A percentile compares a stretch with the other conserved stretches of the same genome.
Conservation (phyloP, 2,113 vertebrate genomes). For the Heptranchias perlo region DNA sequence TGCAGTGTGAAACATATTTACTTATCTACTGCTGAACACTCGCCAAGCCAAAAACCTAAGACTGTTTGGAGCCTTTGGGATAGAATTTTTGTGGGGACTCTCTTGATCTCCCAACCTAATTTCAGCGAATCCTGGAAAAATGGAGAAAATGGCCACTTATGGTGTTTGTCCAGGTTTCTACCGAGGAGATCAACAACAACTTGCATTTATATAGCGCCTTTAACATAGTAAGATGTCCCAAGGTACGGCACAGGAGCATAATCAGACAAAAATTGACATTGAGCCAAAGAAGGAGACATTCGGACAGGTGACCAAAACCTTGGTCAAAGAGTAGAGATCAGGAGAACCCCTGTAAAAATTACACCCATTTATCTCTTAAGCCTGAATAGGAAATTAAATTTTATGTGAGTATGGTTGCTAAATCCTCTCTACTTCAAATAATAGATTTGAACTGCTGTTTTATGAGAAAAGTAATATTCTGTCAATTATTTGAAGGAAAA, state of each 20-base stretch:
- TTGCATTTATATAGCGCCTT: too few relatives aligned
- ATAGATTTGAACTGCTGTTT: not conserved
- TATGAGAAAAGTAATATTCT: not conserved
- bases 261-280: too few relatives aligned
- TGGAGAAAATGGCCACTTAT: not conserved
- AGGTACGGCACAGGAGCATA: too few relatives aligned
- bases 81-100: not conserved
- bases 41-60: not conserved
- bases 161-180: not conserved
- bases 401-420: not conserved
- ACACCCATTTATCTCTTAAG: not conserved
- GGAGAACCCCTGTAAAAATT: not conserved
- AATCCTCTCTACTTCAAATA: not conserved
- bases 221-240: too few relatives aligned
- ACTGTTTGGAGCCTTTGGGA: not conserved
- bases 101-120: not conserved
- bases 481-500: not conserved
- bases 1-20: not conserved
- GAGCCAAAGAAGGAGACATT: too few relatives aligned
- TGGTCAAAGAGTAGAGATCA: too few relatives aligned
- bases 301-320: too few relatives aligned
- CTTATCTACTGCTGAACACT: not conserved
- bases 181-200: too few relatives aligned
- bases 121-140: not conserved
- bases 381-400: not conserved